Evolutionary conservation across 2,888 invertebrate species (phyloP).

Genomic region (Lepidonotus clava): DNA sequence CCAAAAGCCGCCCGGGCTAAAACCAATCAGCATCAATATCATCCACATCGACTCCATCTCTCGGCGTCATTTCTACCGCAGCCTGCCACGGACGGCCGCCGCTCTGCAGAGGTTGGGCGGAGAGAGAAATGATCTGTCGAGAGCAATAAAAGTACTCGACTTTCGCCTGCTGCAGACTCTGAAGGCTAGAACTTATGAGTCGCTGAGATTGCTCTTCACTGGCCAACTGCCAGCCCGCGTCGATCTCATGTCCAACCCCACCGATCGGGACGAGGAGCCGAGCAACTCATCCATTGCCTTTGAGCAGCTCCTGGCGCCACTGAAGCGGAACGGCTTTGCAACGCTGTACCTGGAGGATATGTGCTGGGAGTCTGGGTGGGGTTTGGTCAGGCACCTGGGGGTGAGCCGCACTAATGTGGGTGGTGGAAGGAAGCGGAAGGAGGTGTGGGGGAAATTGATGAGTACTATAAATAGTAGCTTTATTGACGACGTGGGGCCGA

Average conservation of each 20-base stretch:
- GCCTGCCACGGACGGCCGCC: background rate
- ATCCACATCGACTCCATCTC: conserved; percentile 34
- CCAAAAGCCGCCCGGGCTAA: background rate
- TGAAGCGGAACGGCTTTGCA: background rate
- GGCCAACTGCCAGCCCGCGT: background rate
- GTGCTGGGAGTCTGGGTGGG: conserved; percentile 33
- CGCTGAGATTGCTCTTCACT: background rate
- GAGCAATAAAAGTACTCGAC: background rate
- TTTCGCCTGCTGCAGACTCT: background rate
- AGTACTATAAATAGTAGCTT: background rate
- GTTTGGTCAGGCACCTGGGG: background rate
- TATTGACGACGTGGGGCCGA: background rate
- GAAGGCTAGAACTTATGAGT: background rate
- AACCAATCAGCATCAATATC: background rate
- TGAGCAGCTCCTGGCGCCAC: background rate
- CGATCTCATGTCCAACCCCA: background rate
- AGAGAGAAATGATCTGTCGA: background rate
- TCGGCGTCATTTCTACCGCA: background rate
- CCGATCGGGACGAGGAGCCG: background rate
- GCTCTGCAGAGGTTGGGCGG: background rate
- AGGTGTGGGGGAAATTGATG: background rate
- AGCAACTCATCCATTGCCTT: conserved; percentile 6
- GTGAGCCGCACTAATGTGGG: background rate
- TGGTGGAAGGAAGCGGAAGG: background rate
- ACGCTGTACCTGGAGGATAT: background rate